Base-by-base conservation (phyloP, 2,888 invertebrate species). In the Dasysyrphus tricinctus region DNA sequence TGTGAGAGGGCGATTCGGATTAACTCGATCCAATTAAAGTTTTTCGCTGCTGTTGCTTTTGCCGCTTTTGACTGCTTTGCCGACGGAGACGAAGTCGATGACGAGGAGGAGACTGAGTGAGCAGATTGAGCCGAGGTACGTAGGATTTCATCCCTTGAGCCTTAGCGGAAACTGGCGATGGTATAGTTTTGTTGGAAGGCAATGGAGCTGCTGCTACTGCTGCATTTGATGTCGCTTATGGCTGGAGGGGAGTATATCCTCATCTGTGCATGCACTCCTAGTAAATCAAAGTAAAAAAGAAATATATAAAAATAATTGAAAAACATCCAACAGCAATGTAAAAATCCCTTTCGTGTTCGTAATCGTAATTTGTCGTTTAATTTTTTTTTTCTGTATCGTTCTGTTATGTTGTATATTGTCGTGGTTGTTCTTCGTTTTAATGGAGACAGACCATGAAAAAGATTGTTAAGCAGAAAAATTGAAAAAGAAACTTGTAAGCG, bases 1-100 rank as follows among this genome's bases (percentile, higher is more conserved):
- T 42, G 44, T 47, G 12, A 19, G 24, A 32, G 51, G 37, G n/a
- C 54, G 73, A 42, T 19, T 44, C 67, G 77, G 78, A 86, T 82
- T 82, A 79, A 86, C 78, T 86, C 65, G 78, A 86, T 86, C 78
- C 82, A 86, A 86, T 82, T 82, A 82, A 85, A 81, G 77, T 85
- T 78, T 85, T 63, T 51, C 69, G 74, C 82, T 79, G 82, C 54
- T 83, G 76, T 56, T 81, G 76, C 69, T 76, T 65, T 32, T 76
- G 81, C 56, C 76, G 65, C 34, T 73, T 47, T 74, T 74, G 69
- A 67, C 67, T 72, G 67, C 44, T 54, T 54, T 54, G 69, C 54
- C 39, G 54, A 39, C 39, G n/a, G 16, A 51, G 51, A 54, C 39
- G 39, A 34, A 51, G 24, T 7, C 49, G 51, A 51, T 37, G 67